These are phyloP conservation scores for Balaeniceps rex DNA, from an alignment of 2,113 vertebrate species.

Conservation along the genomic window DNA sequence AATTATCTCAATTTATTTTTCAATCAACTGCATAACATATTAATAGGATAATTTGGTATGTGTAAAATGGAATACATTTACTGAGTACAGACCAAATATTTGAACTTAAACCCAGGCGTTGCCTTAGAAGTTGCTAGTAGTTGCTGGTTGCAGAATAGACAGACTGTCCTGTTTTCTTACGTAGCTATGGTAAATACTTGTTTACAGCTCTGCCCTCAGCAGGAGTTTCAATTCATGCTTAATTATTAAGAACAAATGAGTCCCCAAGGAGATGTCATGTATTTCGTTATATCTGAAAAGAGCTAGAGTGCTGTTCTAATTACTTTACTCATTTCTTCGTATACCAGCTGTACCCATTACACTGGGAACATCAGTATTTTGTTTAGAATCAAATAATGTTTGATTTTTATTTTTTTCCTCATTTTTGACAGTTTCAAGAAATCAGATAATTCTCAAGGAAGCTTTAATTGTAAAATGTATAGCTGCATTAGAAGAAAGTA, in stretches of 20 bases:
- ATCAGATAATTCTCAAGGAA: neutral
- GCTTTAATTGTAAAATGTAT: neutral
- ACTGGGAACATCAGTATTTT: neutral
- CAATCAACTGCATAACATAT: neutral
- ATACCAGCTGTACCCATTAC: neutral
- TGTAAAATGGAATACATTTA: neutral
- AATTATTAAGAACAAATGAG: slow-evolving; percentile 32
- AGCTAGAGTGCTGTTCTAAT: neutral
- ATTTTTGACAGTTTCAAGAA: neutral
- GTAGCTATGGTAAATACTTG: neutral
- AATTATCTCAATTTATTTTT: neutral
- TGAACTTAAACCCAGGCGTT: neutral
- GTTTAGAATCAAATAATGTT: neutral
- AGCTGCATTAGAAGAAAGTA: neutral
- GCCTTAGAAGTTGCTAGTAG: neutral
- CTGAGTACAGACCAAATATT: neutral
- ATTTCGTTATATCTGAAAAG: neutral
- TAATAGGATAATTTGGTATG: neutral
- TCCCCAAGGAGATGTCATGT: neutral
- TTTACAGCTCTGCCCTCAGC: neutral
- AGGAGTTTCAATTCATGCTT: neutral
- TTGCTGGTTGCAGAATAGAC: neutral
- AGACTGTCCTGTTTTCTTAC: neutral
- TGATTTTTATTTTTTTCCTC: neutral
- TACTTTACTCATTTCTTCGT: neutral